These are phyloP conservation scores for Phthorimaea operculella DNA, from an alignment of 1,140 invertebrate species.

Conservation along the genomic window DNA sequence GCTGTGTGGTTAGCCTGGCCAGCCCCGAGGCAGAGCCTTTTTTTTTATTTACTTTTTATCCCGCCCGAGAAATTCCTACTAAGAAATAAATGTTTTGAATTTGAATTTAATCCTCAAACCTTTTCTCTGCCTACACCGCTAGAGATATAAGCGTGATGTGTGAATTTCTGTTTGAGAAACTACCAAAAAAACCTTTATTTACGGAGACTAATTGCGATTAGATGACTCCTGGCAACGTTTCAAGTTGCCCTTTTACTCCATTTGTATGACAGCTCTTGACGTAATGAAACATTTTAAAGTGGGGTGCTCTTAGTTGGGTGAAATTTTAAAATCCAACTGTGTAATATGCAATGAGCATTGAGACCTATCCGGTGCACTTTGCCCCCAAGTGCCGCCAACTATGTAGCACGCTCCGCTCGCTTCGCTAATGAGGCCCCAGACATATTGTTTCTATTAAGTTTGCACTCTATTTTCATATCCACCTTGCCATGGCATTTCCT, in stretches of 20 bases:
- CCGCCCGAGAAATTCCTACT: no score
- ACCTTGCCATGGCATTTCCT: background rate
- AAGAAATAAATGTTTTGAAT: no score
- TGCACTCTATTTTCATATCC: slow-evolving; percentile 9
- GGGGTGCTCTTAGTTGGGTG: background rate
- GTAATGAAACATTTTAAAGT: no score
- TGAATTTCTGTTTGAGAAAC: no score
- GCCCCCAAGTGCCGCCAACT: slow-evolving; percentile 4
- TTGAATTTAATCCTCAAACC: no score
- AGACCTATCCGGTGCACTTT: slow-evolving; percentile 2
- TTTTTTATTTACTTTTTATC: no score
- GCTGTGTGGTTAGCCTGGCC: no score
- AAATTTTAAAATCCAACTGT: background rate
- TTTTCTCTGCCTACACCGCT: no score
- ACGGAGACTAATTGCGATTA: background rate
- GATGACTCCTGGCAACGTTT: background rate
- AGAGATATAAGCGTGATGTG: no score
- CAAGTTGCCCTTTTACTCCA: background rate
- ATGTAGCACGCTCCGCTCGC: slow-evolving; percentile 16
- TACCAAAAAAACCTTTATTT: background rate
- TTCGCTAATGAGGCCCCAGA: slow-evolving; percentile 25
- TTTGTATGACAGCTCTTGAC: background rate
- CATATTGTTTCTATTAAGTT: slow-evolving; percentile 16
- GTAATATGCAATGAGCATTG: background rate
- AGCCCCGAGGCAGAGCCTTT: no score